Conservation (phyloP, 2,797 vertebrate species). For the Spinibarbus caldwelli region DNA sequence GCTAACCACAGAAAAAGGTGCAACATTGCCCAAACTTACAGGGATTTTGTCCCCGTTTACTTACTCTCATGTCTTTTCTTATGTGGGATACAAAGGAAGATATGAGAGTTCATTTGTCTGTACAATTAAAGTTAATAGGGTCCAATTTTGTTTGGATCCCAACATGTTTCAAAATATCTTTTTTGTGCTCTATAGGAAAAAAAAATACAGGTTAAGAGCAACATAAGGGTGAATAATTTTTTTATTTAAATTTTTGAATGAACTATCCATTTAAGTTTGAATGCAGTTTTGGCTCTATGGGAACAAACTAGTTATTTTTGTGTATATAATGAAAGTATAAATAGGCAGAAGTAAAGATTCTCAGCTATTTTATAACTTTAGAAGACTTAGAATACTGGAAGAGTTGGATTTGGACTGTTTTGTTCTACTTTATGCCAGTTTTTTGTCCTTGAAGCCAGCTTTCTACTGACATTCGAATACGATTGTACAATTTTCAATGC, state of each 20-base stretch:
- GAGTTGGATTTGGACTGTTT: neutral
- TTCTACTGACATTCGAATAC: too few species aligned
- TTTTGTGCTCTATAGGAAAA: neutral
- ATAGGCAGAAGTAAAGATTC: neutral
- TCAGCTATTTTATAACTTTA: too few species aligned
- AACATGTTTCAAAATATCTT: neutral
- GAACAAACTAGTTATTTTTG: neutral
- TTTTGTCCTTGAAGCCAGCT: too few species aligned
- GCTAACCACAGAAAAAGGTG: neutral
- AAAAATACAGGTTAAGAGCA: neutral
- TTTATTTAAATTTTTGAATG: too few species aligned
- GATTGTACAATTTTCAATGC: too few species aligned
- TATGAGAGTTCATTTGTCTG: neutral
- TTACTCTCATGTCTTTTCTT: neutral
- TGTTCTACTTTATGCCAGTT: neutral
- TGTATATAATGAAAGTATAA: neutral
- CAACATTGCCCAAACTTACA: neutral
- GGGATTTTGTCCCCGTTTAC: neutral
- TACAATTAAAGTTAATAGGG: neutral
- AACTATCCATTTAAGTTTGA: neutral
- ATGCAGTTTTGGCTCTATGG: neutral
- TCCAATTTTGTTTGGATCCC: neutral
- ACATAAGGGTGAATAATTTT: neutral
- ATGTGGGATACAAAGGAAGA: neutral
- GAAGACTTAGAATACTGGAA: neutral